Conservation (phyloP, 2,797 vertebrate genomes). For the Chromobotia macracanthus region DNA sequence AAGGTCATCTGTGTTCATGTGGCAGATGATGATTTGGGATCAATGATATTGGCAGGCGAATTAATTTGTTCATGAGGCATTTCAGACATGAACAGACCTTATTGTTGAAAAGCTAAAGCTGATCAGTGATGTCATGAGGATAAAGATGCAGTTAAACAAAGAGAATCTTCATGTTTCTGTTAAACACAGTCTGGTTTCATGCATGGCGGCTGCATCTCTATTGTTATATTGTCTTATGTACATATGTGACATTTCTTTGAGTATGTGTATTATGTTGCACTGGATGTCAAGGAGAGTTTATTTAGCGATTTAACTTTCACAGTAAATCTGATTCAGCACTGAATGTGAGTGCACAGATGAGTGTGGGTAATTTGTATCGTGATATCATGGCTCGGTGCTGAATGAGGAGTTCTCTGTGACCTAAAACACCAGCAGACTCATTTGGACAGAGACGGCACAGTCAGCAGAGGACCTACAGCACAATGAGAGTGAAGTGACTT, state of each 20-base stretch:
- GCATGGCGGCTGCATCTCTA: no score
- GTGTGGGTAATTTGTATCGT: background rate
- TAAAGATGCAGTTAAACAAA: no score
- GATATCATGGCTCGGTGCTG: background rate
- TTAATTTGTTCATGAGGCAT: background rate
- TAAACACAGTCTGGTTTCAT: no score
- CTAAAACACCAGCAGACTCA: slow-evolving; percentile 4
- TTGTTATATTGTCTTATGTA: no score
- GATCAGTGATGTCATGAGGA: no score
- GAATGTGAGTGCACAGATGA: background rate
- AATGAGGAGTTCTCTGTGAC: background rate
- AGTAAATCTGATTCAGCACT: background rate
- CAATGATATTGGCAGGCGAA: background rate
- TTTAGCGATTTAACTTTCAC: no score
- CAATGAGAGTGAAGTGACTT: slow-evolving; percentile 1
- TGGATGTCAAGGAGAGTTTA: no score
- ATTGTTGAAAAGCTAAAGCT: background rate
- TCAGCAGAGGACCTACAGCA: slow-evolving; percentile 9
- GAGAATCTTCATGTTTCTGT: no score
- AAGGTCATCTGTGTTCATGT: background rate
- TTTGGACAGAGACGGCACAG: background rate
- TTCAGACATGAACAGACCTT: background rate
- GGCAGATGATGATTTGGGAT: background rate
- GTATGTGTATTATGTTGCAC: no score
- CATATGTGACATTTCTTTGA: no score